Base-by-base conservation (phyloP, 1,140 invertebrate species). In the Berghia stephanieae region DNA sequence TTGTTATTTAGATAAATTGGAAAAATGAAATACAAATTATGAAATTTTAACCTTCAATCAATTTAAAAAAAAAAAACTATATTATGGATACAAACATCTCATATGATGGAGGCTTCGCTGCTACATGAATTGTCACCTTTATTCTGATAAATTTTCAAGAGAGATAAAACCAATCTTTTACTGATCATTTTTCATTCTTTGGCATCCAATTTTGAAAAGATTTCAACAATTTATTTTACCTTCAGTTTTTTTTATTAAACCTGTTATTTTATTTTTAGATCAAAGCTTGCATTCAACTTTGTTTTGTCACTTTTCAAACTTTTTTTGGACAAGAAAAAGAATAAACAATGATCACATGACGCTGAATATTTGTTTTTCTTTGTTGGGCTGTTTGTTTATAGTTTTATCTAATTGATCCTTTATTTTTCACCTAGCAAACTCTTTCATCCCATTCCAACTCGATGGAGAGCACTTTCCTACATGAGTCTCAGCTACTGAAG, bases 341-440 rank as follows among this genome's bases (percentile, higher is more conserved):
- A 24, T 21, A 43, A 6, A 16, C 34, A 40, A n/a, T n/a, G n/a
- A n/a, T n/a, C n/a, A n/a, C n/a, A n/a, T n/a, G n/a, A n/a, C n/a
- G n/a, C n/a, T n/a, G n/a, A n/a, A n/a, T n/a, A n/a, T n/a, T n/a
- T n/a, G n/a, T n/a, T n/a, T n/a, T n/a, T 2, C 6, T 21, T 71
- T 42, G 4, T 71, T 18, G 16, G 34, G 36, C 21, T 57, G 40
- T 1, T 42, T 21, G 34, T 70, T 21, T 70, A 44, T 24, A 77
- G n/a, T 52, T 70, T 75, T 8, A 60, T 70, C 42, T 77, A 8
- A 18, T 72, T 67, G n/a, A 43, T 38, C 36, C 1, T 78, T 77
- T 81, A n/a, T n/a, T n/a, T n/a, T n/a, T n/a, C n/a, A n/a, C n/a
- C 18, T 78, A 86, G 84, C 85, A 87, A 79, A 83, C 85, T 0